These are phyloP conservation scores for Trichopoda pennipes DNA, from an alignment of 2,888 invertebrate genomes.

Conservation along the genomic window DNA sequence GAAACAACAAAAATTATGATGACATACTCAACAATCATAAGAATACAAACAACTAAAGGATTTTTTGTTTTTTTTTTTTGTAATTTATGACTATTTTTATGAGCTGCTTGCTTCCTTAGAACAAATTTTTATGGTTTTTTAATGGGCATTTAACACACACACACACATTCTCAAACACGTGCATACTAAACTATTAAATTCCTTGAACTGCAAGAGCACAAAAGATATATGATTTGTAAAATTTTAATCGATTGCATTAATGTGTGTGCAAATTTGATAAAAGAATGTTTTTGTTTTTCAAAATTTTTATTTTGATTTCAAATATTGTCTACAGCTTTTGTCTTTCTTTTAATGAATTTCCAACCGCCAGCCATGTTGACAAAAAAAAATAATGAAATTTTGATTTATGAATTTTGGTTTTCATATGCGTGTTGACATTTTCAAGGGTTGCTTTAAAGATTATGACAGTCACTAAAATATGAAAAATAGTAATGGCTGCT, in stretches of 20 bases:
- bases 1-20: conserved; percentile 70
- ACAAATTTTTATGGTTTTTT: conserved; percentile 81
- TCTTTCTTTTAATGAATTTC: conserved; percentile 63
- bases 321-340: background rate
- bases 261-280: conserved; percentile 77
- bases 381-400: conserved; percentile 74
- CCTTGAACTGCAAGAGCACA: background rate
- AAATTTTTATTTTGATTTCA: background rate
- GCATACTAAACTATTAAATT: background rate
- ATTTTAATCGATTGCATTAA: conserved; percentile 70
- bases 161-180: conserved; percentile 18
- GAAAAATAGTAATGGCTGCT: background rate
- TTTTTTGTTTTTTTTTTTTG: conserved; percentile 63
- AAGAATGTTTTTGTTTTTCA: background rate
- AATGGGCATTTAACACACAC: conserved; percentile 74
- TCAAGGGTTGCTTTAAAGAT: conserved; percentile 52
- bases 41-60: conserved; percentile 55
- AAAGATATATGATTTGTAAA: conserved; percentile 5
- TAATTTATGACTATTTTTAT: conserved; percentile 81
- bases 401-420: conserved; percentile 74
- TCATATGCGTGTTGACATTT: too few relatives aligned
- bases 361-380: conserved; percentile 76
- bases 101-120: conserved; percentile 78
- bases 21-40: conserved; percentile 59
- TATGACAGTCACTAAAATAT: conserved; percentile 42